phyloP scores from a whole-genome alignment of 1,140 invertebrate species.

The Hylaeus volcanicus region DNA sequence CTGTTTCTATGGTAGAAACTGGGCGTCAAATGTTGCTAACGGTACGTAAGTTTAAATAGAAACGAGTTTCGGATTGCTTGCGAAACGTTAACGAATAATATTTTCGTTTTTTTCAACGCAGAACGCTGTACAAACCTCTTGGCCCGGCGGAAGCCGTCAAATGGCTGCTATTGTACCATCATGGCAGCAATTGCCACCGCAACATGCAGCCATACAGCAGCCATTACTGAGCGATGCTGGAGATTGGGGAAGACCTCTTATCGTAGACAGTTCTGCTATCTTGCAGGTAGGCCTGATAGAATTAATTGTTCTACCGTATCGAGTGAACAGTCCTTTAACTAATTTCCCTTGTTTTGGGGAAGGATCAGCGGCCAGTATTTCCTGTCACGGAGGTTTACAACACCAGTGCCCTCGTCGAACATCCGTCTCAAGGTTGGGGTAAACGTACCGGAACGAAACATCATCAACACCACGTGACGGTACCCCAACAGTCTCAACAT shows the following conservation, averaged over 20 bases:
- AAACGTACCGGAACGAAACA: conserved; percentile 82
- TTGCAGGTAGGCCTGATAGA: conserved; percentile 81
- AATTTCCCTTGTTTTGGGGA: conserved; percentile 73
- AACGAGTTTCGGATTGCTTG: too few species aligned
- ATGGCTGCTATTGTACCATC: conserved; percentile 93
- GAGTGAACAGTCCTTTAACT: conserved; percentile 44
- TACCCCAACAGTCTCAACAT: conserved; percentile 79
- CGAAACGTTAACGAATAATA: not conserved
- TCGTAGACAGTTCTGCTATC: conserved; percentile 89
- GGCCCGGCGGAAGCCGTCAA: conserved; percentile 88
- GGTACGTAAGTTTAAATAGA: conserved; percentile 70
- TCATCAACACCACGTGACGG: conserved; percentile 81
- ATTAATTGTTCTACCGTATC: not conserved
- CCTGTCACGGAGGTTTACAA: conserved; percentile 85
- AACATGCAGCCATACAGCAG: conserved; percentile 88
- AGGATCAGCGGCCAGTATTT: conserved; percentile 85
- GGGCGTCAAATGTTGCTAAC: conserved; percentile 86
- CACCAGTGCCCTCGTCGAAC: conserved; percentile 82
- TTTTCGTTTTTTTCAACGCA: conserved; percentile 56
- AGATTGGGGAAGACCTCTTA: conserved; percentile 89
- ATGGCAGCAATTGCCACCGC: conserved; percentile 90
- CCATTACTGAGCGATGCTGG: conserved; percentile 85
- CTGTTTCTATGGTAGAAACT: conserved; percentile 94
- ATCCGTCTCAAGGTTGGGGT: conserved; percentile 78
- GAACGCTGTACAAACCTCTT: conserved; percentile 91